Conservation (phyloP, 2,797 vertebrate genomes). For the Pangasius mekongensis region DNA sequence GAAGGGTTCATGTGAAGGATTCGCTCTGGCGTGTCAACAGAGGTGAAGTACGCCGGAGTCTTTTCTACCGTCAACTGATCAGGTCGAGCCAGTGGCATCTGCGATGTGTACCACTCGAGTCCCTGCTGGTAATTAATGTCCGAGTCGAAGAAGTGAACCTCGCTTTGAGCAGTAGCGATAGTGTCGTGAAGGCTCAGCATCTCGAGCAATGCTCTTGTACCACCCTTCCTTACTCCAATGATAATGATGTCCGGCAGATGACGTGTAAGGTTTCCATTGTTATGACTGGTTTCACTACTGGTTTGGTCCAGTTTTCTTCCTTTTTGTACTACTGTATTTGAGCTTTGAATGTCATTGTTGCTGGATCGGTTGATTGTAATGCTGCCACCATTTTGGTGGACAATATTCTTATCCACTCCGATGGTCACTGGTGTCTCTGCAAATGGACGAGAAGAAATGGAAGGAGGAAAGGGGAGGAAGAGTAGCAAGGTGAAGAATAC, state of each 20-base stretch:
- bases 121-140: slow-evolving; percentile 90
- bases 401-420: background rate
- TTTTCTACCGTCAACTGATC: slow-evolving; percentile 93
- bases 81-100: slow-evolving; percentile 88
- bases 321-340: background rate
- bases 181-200: slow-evolving; percentile 92
- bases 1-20: slow-evolving; percentile 84
- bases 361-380: background rate
- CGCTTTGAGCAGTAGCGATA: slow-evolving; percentile 87
- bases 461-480: slow-evolving; percentile 81
- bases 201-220: slow-evolving; percentile 91
- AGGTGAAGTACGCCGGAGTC: slow-evolving; percentile 96
- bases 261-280: slow-evolving; percentile 41
- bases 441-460: slow-evolving; percentile 78
- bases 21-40: slow-evolving; percentile 86
- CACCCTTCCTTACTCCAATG: slow-evolving; percentile 95
- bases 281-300: background rate
- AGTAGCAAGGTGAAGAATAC: slow-evolving; percentile 85
- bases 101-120: slow-evolving; percentile 87
- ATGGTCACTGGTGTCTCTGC: background rate
- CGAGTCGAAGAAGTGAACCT: slow-evolving; percentile 98
- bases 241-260: slow-evolving; percentile 88
- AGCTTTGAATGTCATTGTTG: background rate
- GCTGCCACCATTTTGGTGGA: background rate
- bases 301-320: background rate